Evolutionary conservation across 2,888 invertebrate genomes (phyloP).

Genomic region (Chrysomela aeneicollis): DNA sequence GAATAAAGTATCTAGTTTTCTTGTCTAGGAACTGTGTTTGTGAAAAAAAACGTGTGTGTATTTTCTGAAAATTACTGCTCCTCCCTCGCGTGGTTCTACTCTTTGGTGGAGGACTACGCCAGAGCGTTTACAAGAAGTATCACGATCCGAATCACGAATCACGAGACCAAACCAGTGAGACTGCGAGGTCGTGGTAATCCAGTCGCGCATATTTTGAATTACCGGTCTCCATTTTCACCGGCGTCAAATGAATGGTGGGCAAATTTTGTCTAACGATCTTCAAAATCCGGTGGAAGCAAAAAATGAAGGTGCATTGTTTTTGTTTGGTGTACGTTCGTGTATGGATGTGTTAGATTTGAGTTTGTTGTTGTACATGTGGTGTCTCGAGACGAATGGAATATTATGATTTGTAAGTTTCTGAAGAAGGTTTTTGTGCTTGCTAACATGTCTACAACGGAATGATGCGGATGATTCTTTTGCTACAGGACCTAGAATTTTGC

Average conservation of each 20-base stretch:
- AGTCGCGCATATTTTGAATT: background rate
- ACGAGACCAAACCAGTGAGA: background rate
- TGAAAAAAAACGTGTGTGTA: no score
- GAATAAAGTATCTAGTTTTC: no score
- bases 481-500: no score
- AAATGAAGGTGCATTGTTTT: background rate
- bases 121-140: background rate
- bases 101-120: background rate
- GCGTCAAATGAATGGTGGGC: no score
- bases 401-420: background rate
- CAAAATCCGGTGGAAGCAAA: background rate
- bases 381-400: background rate
- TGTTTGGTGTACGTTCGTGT: background rate
- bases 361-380: background rate
- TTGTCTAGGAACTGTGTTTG: no score
- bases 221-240: background rate
- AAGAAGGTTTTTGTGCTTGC: background rate
- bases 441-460: background rate
- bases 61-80: background rate
- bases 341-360: background rate
- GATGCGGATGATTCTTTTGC: background rate
- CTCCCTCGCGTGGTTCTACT: background rate
- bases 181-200: background rate
- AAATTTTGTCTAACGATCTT: background rate
- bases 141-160: background rate